A percentile compares a stretch with the other conserved stretches of the same genome.
Evolutionary conservation across 2,888 invertebrate genomes (phyloP).

Genomic region (Brachyptera risi): DNA sequence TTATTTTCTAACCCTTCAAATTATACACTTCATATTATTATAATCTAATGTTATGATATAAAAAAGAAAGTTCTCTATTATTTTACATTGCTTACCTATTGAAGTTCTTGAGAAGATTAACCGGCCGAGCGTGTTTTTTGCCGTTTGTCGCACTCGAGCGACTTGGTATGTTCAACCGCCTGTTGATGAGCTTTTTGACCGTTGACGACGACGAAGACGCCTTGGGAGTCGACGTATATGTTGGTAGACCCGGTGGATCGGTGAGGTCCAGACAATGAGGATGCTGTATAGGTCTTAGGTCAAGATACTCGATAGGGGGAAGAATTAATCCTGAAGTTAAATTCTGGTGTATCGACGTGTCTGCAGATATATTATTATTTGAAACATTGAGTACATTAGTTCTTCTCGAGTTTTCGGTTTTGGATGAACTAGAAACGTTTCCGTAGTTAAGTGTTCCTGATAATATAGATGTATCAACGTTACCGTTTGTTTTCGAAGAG

Average conservation of each 20-base stretch:
- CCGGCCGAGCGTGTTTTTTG: conserved; percentile 35
- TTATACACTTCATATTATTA: no score
- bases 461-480: no score
- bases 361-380: no score
- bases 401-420: background rate
- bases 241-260: conserved; percentile 41
- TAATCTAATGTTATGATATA: no score
- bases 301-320: conserved; percentile 2
- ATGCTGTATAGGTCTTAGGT: background rate
- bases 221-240: conserved; percentile 48
- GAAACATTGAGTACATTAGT: background rate
- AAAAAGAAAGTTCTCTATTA: no score
- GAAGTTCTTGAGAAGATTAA: conserved; percentile 48
- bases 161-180: background rate
- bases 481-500: no score
- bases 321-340: no score
- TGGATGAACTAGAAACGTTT: background rate
- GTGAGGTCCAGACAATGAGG: conserved; percentile 3
- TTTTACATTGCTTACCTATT: conserved; percentile 52
- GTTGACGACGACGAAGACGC: conserved; percentile 38
- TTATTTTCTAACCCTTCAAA: no score
- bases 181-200: conserved; percentile 44
- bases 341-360: no score
- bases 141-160: conserved; percentile 3
- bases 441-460: no score